Percentiles rank a stretch among this genome's conserved stretches.
Evolutionary conservation across 2,888 invertebrate species (phyloP).

Genomic region (Caenorhabditis sulstoni): DNA sequence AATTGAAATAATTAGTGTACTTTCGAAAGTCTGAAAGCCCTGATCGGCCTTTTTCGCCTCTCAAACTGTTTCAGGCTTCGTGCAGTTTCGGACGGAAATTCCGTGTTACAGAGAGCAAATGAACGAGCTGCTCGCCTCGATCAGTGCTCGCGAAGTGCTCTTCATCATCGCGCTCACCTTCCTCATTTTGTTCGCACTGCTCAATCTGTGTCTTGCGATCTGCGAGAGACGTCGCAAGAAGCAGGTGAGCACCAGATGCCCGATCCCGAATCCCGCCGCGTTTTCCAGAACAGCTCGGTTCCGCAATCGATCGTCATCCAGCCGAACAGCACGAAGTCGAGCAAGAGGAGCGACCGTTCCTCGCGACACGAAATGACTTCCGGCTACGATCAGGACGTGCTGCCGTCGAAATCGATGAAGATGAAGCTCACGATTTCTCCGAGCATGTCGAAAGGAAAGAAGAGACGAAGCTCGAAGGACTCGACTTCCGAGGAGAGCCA

Average conservation of each 20-base stretch:
- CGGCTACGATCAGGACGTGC: constrained; percentile 46
- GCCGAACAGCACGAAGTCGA: constrained; percentile 31
- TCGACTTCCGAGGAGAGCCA: constrained; percentile 26
- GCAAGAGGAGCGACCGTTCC: constrained; percentile 26
- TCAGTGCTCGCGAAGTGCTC: constrained; percentile 45
- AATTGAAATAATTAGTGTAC: too few relatives aligned
- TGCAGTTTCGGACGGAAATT: too few relatives aligned
- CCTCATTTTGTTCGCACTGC: constrained; percentile 19
- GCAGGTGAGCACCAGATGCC: background rate
- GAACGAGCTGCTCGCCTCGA: constrained; percentile 37
- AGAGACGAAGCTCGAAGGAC: constrained; percentile 23
- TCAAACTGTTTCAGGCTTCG: too few relatives aligned
- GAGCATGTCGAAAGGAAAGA: constrained; percentile 18
- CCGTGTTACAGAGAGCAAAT: constrained; percentile 37
- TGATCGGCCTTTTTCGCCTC: too few relatives aligned
- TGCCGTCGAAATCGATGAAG: constrained; percentile 56
- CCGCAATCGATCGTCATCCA: constrained; percentile 57
- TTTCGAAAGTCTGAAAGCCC: too few relatives aligned
- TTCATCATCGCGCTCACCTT: constrained; percentile 46
- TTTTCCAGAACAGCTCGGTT: constrained; percentile 11
- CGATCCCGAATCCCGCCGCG: background rate
- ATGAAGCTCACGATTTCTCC: constrained; percentile 47
- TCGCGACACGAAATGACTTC: constrained; percentile 9
- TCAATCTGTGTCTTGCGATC: constrained; percentile 38
- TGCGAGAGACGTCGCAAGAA: constrained; percentile 33